A percentile compares a stretch with the other conserved stretches of the same genome.
These are phyloP conservation scores for Ormyrus thymus DNA, from an alignment of 2,888 invertebrate species.

Conservation along the genomic window DNA sequence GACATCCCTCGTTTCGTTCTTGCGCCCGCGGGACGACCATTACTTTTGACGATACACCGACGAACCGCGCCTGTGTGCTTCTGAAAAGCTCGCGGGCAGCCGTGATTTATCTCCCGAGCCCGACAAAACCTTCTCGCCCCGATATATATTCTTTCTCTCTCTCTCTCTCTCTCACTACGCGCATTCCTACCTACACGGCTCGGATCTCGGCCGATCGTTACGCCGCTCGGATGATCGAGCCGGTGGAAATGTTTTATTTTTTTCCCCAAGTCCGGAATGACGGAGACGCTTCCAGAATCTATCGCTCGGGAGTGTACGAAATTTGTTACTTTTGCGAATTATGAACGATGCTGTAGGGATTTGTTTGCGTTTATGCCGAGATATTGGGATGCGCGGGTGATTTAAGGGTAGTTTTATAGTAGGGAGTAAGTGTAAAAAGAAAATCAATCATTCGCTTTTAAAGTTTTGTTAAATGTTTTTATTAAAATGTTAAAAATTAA, in stretches of 20 bases:
- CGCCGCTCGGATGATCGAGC: constrained; percentile 12
- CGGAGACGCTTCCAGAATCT: too few species aligned
- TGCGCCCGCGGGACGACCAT: constrained; percentile 57
- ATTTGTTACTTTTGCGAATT: too few species aligned
- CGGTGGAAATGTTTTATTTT: constrained; percentile 25
- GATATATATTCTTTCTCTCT: not conserved
- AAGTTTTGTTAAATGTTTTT: too few species aligned
- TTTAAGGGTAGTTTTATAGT: too few species aligned
- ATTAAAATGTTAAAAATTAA: too few species aligned
- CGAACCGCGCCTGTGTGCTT: not conserved
- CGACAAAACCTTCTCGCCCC: constrained; percentile 10
- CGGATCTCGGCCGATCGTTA: constrained; percentile 17
- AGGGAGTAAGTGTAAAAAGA: too few species aligned
- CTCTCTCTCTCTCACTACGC: not conserved
- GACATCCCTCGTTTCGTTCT: constrained; percentile 38
- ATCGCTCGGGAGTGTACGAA: too few species aligned
- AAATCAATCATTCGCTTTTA: too few species aligned
- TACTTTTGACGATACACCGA: constrained; percentile 61
- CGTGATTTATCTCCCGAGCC: constrained; percentile 44
- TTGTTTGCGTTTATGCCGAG: too few species aligned
- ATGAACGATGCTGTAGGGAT: too few species aligned
- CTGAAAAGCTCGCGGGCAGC: constrained; percentile 18
- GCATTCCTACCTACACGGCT: not conserved
- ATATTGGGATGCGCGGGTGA: too few species aligned
- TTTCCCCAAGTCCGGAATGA: constrained; percentile 18